Percentiles rank a stretch among this genome's conserved stretches.
Evolutionary conservation across 2,888 invertebrate genomes (phyloP).

Genomic region (Rhopalosiphum nymphaeae): DNA sequence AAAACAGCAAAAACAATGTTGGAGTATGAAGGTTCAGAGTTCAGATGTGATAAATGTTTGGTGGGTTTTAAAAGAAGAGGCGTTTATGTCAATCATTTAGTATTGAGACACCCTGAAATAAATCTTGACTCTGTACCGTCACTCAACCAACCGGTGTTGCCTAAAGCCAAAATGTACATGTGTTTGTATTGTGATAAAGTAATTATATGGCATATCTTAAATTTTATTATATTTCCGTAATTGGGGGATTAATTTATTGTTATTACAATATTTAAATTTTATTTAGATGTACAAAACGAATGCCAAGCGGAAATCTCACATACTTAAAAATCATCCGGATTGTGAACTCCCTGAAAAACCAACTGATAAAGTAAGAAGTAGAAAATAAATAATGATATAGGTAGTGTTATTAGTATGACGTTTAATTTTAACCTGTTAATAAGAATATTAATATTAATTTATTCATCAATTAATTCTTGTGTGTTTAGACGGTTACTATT

Average conservation of each 20-base stretch:
- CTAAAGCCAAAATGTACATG: conserved; percentile 83
- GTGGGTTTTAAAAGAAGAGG: conserved; percentile 86
- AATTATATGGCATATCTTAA: conserved; percentile 39
- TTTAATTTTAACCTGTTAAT: not conserved
- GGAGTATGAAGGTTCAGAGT: conserved; percentile 69
- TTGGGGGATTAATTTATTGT: not conserved
- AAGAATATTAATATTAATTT: not conserved
- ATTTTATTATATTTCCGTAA: not conserved
- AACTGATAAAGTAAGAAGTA: conserved; percentile 60
- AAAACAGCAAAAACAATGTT: conserved; percentile 42
- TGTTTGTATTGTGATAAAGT: conserved; percentile 87
- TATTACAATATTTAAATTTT: not conserved
- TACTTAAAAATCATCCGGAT: conserved; percentile 86
- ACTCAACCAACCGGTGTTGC: conserved; percentile 82
- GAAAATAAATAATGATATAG: not conserved
- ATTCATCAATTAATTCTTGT: not conserved
- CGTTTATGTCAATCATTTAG: conserved; percentile 88
- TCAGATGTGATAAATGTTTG: conserved; percentile 82
- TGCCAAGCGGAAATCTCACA: conserved; percentile 86
- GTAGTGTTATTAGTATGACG: not conserved
- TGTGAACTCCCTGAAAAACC: conserved; percentile 73
- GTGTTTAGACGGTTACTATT: conserved; percentile 32
- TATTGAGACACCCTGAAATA: conserved; percentile 80
- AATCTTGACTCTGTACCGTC: conserved; percentile 79
- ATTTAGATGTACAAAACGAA: conserved; percentile 81